Percentiles rank a stretch among this genome's conserved stretches.
phyloP scores from a whole-genome alignment of 2,797 vertebrate genomes.

The Cottoperca gobio region DNA sequence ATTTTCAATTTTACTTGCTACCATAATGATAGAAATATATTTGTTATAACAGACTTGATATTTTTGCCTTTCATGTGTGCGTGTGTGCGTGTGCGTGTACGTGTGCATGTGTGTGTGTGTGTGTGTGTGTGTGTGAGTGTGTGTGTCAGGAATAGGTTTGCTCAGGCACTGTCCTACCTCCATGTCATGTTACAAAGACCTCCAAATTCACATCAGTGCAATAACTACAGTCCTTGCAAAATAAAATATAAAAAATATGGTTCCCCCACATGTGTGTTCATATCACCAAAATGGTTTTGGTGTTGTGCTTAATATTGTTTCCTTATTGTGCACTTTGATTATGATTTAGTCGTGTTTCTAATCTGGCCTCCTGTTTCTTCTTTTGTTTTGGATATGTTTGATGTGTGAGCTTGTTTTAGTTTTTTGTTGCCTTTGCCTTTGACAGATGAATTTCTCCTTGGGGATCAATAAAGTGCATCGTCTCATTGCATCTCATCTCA shows the following conservation, averaged over 20 bases:
- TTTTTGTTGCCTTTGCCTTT: constrained; percentile 60
- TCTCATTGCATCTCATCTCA: constrained; percentile 77
- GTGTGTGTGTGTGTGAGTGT: no score
- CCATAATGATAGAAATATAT: neutral
- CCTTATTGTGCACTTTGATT: constrained; percentile 26
- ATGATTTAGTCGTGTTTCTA: constrained; percentile 10
- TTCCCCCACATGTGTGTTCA: neutral
- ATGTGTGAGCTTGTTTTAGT: constrained; percentile 56
- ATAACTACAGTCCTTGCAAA: neutral
- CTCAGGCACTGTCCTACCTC: neutral
- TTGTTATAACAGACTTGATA: neutral
- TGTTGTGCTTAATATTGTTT: constrained; percentile 6
- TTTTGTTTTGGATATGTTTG: constrained; percentile 53
- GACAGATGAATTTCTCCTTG: constrained; percentile 71
- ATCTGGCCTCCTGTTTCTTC: constrained; percentile 27
- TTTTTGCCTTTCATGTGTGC: neutral
- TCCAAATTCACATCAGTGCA: neutral
- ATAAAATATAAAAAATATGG: constrained; percentile 3
- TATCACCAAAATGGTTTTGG: constrained; percentile 1
- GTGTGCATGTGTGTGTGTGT: no score
- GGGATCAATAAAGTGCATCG: constrained; percentile 77
- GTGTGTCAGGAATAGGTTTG: neutral
- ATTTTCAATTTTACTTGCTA: neutral
- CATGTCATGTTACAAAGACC: neutral
- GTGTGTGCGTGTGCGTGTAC: no score